These are phyloP conservation scores for Ichneumon xanthorius DNA, from an alignment of 2,888 invertebrate genomes.

Conservation along the genomic window DNA sequence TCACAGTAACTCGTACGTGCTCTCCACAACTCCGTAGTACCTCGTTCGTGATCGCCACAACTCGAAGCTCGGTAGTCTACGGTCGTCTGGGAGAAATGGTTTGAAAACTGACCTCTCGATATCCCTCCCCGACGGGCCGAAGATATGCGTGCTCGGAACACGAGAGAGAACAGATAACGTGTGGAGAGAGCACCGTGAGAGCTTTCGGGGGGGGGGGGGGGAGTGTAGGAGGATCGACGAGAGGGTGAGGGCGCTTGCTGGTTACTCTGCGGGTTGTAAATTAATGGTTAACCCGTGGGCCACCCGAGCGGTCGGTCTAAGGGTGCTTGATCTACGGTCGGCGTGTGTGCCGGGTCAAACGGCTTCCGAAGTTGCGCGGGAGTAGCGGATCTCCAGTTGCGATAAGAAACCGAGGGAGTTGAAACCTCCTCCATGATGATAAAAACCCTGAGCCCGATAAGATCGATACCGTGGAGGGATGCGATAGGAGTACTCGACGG, in stretches of 20 bases:
- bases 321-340: slow-evolving; percentile 83
- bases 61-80: no score
- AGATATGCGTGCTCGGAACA: slow-evolving; percentile 5
- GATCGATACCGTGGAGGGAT: slow-evolving; percentile 64
- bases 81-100: slow-evolving; percentile 1
- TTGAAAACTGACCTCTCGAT: slow-evolving; percentile 45
- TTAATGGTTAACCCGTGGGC: slow-evolving; percentile 83
- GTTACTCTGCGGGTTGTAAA: slow-evolving; percentile 84
- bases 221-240: slow-evolving; percentile 60
- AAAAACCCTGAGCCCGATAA: slow-evolving; percentile 66
- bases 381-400: slow-evolving; percentile 25
- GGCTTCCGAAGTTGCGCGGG: slow-evolving; percentile 69
- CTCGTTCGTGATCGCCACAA: neutral
- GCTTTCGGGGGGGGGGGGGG: slow-evolving; percentile 39
- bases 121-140: slow-evolving; percentile 2
- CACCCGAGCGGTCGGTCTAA: slow-evolving; percentile 79
- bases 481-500: slow-evolving; percentile 46
- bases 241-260: slow-evolving; percentile 57
- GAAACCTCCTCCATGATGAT: slow-evolving; percentile 68
- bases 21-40: no score
- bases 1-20: no score
- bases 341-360: slow-evolving; percentile 81
- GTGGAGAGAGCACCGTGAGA: slow-evolving; percentile 50
- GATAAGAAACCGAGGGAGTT: slow-evolving; percentile 72
- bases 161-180: slow-evolving; percentile 15